Percentiles rank a stretch among this genome's conserved stretches.
Conservation (phyloP, 2,888 invertebrate species). For the Drosophila acutilabella region DNA sequence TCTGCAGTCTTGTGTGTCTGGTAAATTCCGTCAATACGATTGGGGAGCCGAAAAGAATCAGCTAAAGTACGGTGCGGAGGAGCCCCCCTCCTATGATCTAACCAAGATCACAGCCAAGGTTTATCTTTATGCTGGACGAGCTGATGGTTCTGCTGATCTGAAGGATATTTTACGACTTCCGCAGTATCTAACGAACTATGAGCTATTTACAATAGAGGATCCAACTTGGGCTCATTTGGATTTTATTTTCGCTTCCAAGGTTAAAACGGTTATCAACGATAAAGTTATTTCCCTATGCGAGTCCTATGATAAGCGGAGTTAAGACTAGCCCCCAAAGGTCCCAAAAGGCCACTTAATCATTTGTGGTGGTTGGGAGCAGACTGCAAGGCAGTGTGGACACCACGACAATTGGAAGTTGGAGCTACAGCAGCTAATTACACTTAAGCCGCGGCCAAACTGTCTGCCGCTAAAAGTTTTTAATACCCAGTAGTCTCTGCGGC, state of each 20-base stretch:
- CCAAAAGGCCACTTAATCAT: background rate
- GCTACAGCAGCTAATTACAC: conserved; percentile 38
- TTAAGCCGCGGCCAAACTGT: background rate
- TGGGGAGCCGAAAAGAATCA: conserved; percentile 69
- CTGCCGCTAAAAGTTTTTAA: conserved; percentile 11
- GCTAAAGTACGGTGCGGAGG: conserved; percentile 52
- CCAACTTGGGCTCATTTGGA: conserved; percentile 81
- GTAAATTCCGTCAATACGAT: conserved; percentile 73
- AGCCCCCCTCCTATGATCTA: conserved; percentile 73
- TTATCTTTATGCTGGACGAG: conserved; percentile 71
- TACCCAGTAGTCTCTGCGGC: conserved; percentile 19
- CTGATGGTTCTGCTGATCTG: conserved; percentile 70
- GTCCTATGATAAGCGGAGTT: conserved; percentile 54
- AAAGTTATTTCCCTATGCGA: conserved; percentile 57
- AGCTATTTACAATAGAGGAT: conserved; percentile 67
- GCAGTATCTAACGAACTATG: conserved; percentile 47
- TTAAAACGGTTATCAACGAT: conserved; percentile 74
- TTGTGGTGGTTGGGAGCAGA: background rate
- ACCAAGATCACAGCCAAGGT: conserved; percentile 64
- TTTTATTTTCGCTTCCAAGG: conserved; percentile 75
- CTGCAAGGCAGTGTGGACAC: background rate
- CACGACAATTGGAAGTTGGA: background rate
- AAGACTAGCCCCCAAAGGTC: background rate
- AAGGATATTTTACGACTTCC: conserved; percentile 65
- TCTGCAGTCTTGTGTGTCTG: conserved; percentile 65